Percentiles rank a stretch among this genome's conserved stretches.
Evolutionary conservation across 2,797 vertebrate genomes (phyloP).

Genomic region (Huso huso): DNA sequence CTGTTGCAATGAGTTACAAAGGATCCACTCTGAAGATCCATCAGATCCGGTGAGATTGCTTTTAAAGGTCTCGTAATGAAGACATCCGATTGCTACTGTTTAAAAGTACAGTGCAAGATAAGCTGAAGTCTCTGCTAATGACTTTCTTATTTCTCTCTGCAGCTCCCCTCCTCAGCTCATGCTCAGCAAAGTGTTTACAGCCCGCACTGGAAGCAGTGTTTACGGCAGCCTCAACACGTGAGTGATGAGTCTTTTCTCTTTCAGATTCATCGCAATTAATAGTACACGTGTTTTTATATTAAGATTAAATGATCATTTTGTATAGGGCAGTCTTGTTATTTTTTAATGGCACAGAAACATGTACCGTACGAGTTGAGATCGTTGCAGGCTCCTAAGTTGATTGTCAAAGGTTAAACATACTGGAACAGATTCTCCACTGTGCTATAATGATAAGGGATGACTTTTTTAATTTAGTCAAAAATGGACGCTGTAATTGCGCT

Average conservation of each 20-base stretch:
- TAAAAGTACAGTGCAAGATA: too few species aligned
- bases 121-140: too few species aligned
- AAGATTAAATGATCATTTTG: too few species aligned
- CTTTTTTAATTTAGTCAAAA: too few species aligned
- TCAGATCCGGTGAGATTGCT: conserved; percentile 79
- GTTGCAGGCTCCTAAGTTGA: background rate
- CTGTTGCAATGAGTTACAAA: conserved; percentile 98
- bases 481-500: too few species aligned
- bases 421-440: too few species aligned
- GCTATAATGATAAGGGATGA: too few species aligned
- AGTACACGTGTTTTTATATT: background rate
- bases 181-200: conserved; percentile 98
- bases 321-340: background rate
- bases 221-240: conserved; percentile 97
- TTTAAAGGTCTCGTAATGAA: background rate
- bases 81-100: background rate
- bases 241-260: conserved; percentile 48
- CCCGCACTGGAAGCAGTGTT: conserved; percentile 87
- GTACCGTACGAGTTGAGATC: background rate
- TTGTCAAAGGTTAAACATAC: too few species aligned
- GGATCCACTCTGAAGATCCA: conserved; percentile 96
- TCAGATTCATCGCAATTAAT: background rate
- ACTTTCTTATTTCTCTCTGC: conserved; percentile 13
- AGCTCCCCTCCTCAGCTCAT: conserved; percentile 95
- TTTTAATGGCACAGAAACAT: background rate